phyloP scores from a whole-genome alignment of 2,113 vertebrate species.

The Leuciscus idus region DNA sequence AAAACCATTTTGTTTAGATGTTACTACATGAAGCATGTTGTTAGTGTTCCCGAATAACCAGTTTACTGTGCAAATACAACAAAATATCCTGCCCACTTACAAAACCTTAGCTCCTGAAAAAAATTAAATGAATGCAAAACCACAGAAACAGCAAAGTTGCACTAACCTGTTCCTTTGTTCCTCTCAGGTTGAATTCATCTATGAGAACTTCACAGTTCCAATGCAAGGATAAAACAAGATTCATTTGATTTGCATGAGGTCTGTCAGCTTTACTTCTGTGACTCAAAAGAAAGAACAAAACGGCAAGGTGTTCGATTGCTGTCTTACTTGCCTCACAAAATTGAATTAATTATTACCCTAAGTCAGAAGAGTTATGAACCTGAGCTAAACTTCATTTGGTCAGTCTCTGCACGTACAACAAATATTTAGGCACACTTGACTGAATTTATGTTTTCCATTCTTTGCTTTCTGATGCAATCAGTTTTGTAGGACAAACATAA shows the following conservation, averaged over 20 bases:
- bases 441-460: neutral
- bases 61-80: neutral
- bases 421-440: neutral
- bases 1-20: neutral
- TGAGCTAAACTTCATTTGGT: conserved; percentile 24
- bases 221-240: neutral
- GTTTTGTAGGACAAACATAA: too few relatives aligned
- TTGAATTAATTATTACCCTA: conserved; percentile 31
- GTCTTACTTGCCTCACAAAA: neutral
- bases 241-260: neutral
- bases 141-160: neutral
- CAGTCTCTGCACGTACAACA: neutral
- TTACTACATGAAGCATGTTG: neutral
- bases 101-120: neutral
- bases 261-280: neutral
- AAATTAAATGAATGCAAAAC: neutral
- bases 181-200: neutral
- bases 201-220: neutral
- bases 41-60: neutral
- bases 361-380: conserved; percentile 25
- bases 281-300: neutral
- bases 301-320: neutral
- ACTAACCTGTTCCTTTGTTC: neutral
- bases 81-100: neutral
- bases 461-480: too few relatives aligned